These are phyloP conservation scores for Xylota sylvarum DNA, from an alignment of 2,888 invertebrate genomes.

Conservation along the genomic window DNA sequence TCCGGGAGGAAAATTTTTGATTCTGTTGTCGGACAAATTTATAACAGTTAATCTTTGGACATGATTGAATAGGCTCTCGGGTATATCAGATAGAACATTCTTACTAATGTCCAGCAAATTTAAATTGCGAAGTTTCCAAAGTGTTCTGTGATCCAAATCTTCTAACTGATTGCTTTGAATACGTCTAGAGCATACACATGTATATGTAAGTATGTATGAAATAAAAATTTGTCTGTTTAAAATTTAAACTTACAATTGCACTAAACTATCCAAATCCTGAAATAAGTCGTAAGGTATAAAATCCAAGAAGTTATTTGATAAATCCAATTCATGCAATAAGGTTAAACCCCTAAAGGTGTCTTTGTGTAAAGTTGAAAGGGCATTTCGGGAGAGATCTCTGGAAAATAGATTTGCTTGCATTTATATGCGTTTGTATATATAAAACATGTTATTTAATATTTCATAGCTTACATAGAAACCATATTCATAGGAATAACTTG, in stretches of 20 bases:
- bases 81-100: slow-evolving; percentile 86
- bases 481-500: slow-evolving; percentile 88
- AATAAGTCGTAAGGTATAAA: slow-evolving; percentile 88
- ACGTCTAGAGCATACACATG: slow-evolving; percentile 84
- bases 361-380: slow-evolving; percentile 88
- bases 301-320: slow-evolving; percentile 89
- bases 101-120: slow-evolving; percentile 88
- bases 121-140: slow-evolving; percentile 86
- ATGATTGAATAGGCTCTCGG: slow-evolving; percentile 86
- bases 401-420: not conserved
- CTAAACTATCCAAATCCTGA: slow-evolving; percentile 86
- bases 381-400: slow-evolving; percentile 89
- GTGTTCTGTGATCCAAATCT: slow-evolving; percentile 85
- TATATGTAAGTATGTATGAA: too few relatives aligned
- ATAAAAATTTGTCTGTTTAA: not conserved
- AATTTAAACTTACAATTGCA: slow-evolving; percentile 86
- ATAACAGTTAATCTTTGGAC: slow-evolving; percentile 82
- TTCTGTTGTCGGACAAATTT: slow-evolving; percentile 83
- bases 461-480: slow-evolving; percentile 86
- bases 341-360: slow-evolving; percentile 87
- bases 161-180: slow-evolving; percentile 87
- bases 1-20: slow-evolving; percentile 85
- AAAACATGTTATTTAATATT: not conserved
- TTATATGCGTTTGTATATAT: too few relatives aligned
- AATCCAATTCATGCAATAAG: slow-evolving; percentile 87